Base-by-base conservation (phyloP, 1,140 invertebrate species). In the Pentalonia nigronervosa region DNA sequence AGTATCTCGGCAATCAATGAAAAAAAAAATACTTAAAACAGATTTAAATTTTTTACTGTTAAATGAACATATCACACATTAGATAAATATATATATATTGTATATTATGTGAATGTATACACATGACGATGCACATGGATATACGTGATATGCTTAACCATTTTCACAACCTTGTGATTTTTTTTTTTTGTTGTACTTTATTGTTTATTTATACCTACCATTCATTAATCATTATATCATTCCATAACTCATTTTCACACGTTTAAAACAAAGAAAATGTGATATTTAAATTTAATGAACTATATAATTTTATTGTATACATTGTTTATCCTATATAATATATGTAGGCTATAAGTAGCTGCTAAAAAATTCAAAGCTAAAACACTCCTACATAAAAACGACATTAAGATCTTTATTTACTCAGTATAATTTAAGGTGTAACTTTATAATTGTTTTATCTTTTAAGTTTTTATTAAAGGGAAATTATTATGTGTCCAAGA, bases 191-290 rank as follows among this genome's bases (percentile, higher is more conserved):
- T 90, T 67, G 34, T 50, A 36, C 3, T 41, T 60, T 36, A 90
- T 90, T 67, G 30, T 90, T 60, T 67, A 20, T 90, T 86, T 83
- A 83, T 92, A 84, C 20, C n/a, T 86, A 45, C 30, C 20, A 91
- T 67, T 67, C 67, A 91, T 91, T 91, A 25, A 9, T 86, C 91
- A 93, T 92, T 83, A 41, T 41, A 41, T 84, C 91, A 93, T 93
- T 93, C 91, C 91, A 93, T 86, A 84, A 81, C 91, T 84, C 91
- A 84, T 93, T 93, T 93, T 93, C 91, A 93, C 91, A 53, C 81
- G 91, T 93, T 93, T 53, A 11, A 84, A 84, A 93, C 47, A 93
- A 93, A 83, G 91, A 93, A 81, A 93, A 93, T 93, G 91, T 93
- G 91, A 93, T 93, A 93, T 93, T 93, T 50, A 83, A 92, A 92